Conservation (phyloP, 2,888 invertebrate species). For the Trypoxylon attenuatum region DNA sequence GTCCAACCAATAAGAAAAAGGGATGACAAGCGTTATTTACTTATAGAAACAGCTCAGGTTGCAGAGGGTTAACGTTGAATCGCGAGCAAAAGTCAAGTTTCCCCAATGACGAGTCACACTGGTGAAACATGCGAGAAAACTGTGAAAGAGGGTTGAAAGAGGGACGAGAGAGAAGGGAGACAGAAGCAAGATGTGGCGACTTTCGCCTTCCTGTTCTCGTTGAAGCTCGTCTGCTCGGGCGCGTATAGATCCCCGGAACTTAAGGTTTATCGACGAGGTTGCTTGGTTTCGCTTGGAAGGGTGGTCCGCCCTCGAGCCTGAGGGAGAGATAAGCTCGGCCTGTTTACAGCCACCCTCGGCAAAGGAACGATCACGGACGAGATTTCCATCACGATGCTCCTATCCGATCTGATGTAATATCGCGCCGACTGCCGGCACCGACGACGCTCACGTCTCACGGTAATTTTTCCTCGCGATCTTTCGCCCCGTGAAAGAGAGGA, state of each 20-base stretch:
- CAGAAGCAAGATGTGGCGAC: conserved; percentile 24
- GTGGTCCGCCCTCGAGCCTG: conserved; percentile 36
- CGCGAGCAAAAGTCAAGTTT: conserved; percentile 12
- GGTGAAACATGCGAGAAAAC: too few relatives aligned
- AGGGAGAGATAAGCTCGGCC: conserved; percentile 54
- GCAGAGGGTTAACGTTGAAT: conserved; percentile 35
- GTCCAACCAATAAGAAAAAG: too few relatives aligned
- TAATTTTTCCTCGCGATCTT: conserved; percentile 14
- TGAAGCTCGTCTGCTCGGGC: conserved; percentile 36
- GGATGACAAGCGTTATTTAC: too few relatives aligned
- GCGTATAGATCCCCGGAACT: conserved; percentile 45
- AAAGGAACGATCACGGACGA: conserved; percentile 51
- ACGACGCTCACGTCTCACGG: conserved; percentile 6
- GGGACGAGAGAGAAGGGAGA: neutral
- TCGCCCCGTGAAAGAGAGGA: conserved; percentile 17
- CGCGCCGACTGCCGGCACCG: conserved; percentile 11
- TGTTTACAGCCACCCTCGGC: conserved; percentile 56
- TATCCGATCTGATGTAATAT: conserved; percentile 40
- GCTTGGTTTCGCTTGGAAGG: conserved; percentile 56
- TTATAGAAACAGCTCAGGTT: too few relatives aligned
- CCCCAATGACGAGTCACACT: conserved; percentile 14
- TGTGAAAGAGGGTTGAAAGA: too few relatives aligned
- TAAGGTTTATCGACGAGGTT: conserved; percentile 59
- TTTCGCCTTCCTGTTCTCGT: conserved; percentile 46
- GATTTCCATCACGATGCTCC: conserved; percentile 51